Percentiles rank a stretch among this genome's conserved stretches.
phyloP scores from a whole-genome alignment of 92 coral and sea anemone species.

The Desmophyllum pertusum region DNA sequence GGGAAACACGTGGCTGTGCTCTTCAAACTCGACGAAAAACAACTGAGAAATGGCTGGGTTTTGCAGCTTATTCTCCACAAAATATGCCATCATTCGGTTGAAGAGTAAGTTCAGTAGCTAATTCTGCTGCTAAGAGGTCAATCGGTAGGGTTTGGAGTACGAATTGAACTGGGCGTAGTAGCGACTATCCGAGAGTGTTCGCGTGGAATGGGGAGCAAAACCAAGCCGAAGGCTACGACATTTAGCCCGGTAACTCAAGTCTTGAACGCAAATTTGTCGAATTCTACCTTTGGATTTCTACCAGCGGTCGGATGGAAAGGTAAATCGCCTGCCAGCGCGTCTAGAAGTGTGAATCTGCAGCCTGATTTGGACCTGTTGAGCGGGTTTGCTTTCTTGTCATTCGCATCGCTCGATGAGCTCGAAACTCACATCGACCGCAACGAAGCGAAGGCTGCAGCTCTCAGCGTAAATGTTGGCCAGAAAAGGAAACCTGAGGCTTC shows the following conservation, averaged over 20 bases:
- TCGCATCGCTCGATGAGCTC: conserved; percentile 70
- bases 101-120: neutral
- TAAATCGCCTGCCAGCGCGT: conserved; percentile 39
- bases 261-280: conserved; percentile 37
- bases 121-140: neutral
- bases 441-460: conserved; percentile 63
- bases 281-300: conserved; percentile 31
- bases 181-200: neutral
- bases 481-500: conserved; percentile 47
- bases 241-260: conserved; percentile 28
- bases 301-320: conserved; percentile 43
- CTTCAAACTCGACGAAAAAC: conserved; percentile 31
- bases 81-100: neutral
- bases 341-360: conserved; percentile 38
- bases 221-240: conserved; percentile 22
- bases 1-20: conserved; percentile 86
- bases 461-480: conserved; percentile 70
- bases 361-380: conserved; percentile 83
- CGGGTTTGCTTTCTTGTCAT: conserved; percentile 85
- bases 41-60: conserved; percentile 4
- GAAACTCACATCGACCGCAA: conserved; percentile 77
- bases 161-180: conserved; percentile 6
- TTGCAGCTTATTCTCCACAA: conserved; percentile 12
- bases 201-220: conserved; percentile 38
- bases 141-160: neutral